Conservation (phyloP, 2,888 invertebrate genomes). For the Limnephilus marmoratus region DNA sequence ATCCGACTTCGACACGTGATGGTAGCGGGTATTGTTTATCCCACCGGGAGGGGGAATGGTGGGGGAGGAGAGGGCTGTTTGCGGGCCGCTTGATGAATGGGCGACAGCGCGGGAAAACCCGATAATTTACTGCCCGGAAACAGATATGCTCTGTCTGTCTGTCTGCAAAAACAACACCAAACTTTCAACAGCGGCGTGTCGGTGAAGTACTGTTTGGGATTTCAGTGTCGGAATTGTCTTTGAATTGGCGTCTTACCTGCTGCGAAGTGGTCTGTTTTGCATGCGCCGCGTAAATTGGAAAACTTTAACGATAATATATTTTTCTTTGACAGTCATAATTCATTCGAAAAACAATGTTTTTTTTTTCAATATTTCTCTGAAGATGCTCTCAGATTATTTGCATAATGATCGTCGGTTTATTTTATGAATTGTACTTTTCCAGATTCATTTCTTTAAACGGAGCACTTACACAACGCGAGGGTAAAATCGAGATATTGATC, state of each 20-base stretch:
- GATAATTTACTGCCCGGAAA: conserved; percentile 65
- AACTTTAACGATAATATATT: neutral
- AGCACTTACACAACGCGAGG: neutral
- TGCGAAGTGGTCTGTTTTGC: neutral
- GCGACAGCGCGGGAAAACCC: conserved; percentile 60
- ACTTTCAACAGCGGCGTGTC: neutral
- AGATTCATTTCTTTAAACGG: neutral
- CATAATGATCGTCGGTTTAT: neutral
- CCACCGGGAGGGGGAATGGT: neutral
- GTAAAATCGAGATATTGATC: neutral
- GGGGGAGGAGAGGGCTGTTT: conserved; percentile 36
- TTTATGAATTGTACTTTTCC: neutral
- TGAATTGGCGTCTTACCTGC: neutral
- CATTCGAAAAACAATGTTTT: neutral
- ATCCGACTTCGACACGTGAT: conserved; percentile 62
- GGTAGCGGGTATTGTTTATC: conserved; percentile 57
- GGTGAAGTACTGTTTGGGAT: neutral
- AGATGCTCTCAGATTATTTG: neutral
- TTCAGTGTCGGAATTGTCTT: conserved; percentile 3
- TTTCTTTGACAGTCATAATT: neutral
- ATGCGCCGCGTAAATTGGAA: neutral
- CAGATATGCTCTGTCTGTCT: conserved; percentile 60
- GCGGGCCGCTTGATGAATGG: conserved; percentile 62
- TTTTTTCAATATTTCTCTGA: neutral
- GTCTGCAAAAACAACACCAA: conserved; percentile 53